phyloP scores from a whole-genome alignment of 1,140 invertebrate genomes.

The Aphis craccivora region DNA sequence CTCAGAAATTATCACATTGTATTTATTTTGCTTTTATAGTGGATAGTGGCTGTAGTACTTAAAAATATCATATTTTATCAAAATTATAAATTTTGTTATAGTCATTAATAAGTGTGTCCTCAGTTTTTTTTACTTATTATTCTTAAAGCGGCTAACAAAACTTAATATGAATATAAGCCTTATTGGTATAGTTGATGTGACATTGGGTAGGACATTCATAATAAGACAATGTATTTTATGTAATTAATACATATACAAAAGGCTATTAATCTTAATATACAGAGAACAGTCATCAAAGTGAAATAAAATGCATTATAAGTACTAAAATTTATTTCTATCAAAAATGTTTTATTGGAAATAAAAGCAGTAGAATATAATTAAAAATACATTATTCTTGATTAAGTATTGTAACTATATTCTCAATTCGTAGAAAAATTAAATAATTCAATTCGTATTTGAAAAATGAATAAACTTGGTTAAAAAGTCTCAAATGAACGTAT shows the following conservation, averaged over 20 bases:
- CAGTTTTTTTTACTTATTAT: not conserved
- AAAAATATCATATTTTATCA: not conserved
- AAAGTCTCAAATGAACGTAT: not conserved
- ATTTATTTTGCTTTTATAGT: not conserved
- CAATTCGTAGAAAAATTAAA: not conserved
- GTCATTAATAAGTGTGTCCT: not conserved
- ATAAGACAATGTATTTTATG: not conserved
- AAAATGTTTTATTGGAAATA: not conserved
- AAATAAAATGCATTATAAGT: not conserved
- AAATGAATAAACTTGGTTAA: not conserved
- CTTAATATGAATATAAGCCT: not conserved
- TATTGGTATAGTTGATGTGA: not conserved
- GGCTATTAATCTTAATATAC: constrained; percentile 2
- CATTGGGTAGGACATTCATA: not conserved
- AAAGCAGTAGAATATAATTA: not conserved
- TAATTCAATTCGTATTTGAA: not conserved
- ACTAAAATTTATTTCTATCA: not conserved
- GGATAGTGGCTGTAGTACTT: not conserved
- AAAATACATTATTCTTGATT: constrained; percentile 19
- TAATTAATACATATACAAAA: not conserved
- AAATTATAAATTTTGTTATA: not conserved
- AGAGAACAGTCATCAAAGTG: not conserved
- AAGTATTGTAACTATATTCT: not conserved
- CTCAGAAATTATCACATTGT: too few species aligned
- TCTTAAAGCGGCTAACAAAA: not conserved